Evolutionary conservation across 2,797 vertebrate species (phyloP), one percentile per base, ranked within the genome.

Genomic region (Psittacula derbiana): DNA sequence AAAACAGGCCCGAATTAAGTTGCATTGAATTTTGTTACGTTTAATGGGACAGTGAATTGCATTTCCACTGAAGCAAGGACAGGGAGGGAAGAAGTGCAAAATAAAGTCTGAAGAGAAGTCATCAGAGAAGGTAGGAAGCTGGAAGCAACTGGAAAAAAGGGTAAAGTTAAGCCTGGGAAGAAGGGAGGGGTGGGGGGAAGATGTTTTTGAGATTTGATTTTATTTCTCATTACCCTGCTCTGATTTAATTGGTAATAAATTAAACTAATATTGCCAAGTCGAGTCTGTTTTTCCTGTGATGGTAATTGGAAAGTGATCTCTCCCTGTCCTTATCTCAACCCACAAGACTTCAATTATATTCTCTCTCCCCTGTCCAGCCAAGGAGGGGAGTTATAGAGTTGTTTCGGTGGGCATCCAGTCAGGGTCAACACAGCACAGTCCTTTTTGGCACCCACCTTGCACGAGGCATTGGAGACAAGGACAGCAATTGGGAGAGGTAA

Each of bases 1-100:
- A 90, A 92, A 96, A 90, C 24, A 74, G 79, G 57, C 38, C 2
- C n/a, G 92, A 89, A 92, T 96, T 83, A 88, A 79, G 81, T 65
- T 92, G 72, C 79, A 33, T 44, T 65, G 57, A 55, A 80, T 95
- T 95, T 80, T 91, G 52, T 74, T 93, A 74, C 57, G 67, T 91
- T 67, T 80, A 91, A 83, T 71, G 87, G 84, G 67, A 94, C 88
- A 86, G 38, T 58, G 94, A 88, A 93, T 78, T 90, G 57, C 36
- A 55, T 91, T 93, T 94, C 30, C 69, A 92, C 21, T 65, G 79
- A 69, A 91, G 65, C 44, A 80, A 65, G 52, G 57, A 20, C 61
- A 61, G 25, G 13, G 72, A 75, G 17, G 57, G 15, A 73, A 82
- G 73, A 47, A 82, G 31, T 92, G 50, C 14, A 78, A 67, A 94